Evolutionary conservation across 2,113 vertebrate species (phyloP).

Genomic region (Suricata suricatta): DNA sequence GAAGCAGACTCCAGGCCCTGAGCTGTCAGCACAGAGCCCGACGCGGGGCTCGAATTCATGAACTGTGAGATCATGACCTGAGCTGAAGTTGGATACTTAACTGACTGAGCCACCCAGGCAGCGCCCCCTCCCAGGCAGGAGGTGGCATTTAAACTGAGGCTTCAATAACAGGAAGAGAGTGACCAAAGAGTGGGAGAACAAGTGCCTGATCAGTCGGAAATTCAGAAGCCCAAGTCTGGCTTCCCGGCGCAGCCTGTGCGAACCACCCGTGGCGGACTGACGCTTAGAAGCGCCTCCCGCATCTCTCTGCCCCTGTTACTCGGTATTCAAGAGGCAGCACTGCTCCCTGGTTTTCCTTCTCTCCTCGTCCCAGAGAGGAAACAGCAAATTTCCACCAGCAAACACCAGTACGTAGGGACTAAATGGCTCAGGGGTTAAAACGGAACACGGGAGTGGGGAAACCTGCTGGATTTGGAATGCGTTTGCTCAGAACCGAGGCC

Average conservation of each 20-base stretch:
- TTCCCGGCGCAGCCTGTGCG: background rate
- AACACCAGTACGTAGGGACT: background rate
- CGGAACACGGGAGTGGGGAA: background rate
- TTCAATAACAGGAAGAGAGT: background rate
- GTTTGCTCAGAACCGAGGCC: background rate
- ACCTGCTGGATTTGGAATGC: conserved; percentile 16
- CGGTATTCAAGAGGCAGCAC: background rate
- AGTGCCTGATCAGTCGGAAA: background rate
- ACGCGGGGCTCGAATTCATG: too few species aligned
- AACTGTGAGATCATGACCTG: too few species aligned
- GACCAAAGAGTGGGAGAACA: fast-evolving
- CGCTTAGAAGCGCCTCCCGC: fast-evolving
- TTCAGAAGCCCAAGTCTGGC: fast-evolving
- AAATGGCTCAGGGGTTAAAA: conserved; percentile 18
- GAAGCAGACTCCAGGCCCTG: too few species aligned
- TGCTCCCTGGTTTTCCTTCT: background rate
- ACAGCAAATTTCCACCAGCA: background rate
- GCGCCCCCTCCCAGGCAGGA: background rate
- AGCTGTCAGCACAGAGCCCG: too few species aligned
- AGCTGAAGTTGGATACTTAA: too few species aligned
- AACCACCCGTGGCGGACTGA: fast-evolving
- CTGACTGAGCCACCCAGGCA: too few species aligned
- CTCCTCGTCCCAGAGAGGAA: background rate
- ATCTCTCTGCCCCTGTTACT: background rate
- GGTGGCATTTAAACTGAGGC: background rate